These are phyloP conservation scores for Oxyura jamaicensis DNA, from an alignment of 2,113 vertebrate species.

Conservation along the genomic window DNA sequence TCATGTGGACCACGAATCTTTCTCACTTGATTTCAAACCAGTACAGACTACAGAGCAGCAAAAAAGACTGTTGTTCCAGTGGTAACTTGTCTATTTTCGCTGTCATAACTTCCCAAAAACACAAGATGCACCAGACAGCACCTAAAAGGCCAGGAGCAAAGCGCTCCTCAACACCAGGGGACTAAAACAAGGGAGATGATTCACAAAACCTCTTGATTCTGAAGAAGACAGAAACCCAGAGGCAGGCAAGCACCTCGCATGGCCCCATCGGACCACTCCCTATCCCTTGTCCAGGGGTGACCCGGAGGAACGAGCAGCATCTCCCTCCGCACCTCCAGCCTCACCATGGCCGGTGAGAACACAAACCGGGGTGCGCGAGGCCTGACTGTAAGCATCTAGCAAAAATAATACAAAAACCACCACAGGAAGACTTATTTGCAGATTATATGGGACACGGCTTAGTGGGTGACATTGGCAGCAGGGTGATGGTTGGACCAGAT, in stretches of 20 bases:
- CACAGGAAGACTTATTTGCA: background rate
- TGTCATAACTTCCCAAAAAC: background rate
- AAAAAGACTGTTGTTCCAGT: background rate
- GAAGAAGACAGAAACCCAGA: background rate
- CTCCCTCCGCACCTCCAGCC: background rate
- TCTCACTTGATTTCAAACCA: background rate
- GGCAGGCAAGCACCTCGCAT: background rate
- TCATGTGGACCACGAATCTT: background rate
- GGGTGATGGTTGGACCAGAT: no score
- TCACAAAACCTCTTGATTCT: background rate
- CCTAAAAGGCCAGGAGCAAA: background rate
- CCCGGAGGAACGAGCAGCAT: background rate
- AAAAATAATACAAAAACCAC: background rate
- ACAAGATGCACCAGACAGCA: background rate
- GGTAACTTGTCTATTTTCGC: background rate
- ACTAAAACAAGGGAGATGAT: background rate
- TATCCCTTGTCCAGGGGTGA: background rate
- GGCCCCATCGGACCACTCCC: background rate
- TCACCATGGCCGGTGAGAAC: background rate
- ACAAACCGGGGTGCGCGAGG: rapidly evolving
- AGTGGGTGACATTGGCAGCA: no score
- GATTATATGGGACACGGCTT: no score
- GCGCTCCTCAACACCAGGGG: background rate
- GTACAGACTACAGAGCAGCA: background rate
- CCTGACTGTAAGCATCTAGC: background rate